Conservation (phyloP, 2,888 invertebrate genomes). For the Lycophotia porphyrea region DNA sequence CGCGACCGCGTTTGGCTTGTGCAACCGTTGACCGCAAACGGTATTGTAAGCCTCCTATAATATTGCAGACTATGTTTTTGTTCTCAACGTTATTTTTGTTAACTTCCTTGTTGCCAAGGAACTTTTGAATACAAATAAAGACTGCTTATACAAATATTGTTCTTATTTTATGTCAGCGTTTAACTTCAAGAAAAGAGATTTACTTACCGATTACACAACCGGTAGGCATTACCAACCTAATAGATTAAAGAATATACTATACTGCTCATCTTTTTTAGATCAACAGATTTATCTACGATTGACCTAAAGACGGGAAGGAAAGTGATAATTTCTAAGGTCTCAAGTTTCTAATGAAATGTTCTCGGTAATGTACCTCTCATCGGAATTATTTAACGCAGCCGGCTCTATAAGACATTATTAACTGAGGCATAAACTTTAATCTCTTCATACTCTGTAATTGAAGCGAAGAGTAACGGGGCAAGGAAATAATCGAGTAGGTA, state of each 20-base stretch:
- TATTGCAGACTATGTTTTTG: constrained; percentile 1
- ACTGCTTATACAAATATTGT: not conserved
- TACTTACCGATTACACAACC: not conserved
- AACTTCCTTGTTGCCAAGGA: not conserved
- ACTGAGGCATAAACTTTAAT: constrained; percentile 35
- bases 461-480: constrained; percentile 1
- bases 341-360: constrained; percentile 36
- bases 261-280: not conserved
- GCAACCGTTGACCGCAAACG: constrained; percentile 43
- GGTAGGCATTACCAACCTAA: not conserved
- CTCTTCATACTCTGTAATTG: constrained; percentile 35
- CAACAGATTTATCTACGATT: not conserved
- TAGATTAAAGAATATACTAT: not conserved
- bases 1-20: constrained; percentile 29
- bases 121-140: not conserved
- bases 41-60: constrained; percentile 9
- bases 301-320: constrained; percentile 4
- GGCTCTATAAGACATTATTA: constrained; percentile 35
- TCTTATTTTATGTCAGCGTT: not conserved
- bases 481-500: not conserved
- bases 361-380: not conserved
- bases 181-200: not conserved
- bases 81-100: not conserved
- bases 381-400: constrained; percentile 10
- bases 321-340: constrained; percentile 9